These are phyloP conservation scores for Lycaena phlaeas DNA, from an alignment of 2,888 invertebrate genomes.

Conservation along the genomic window DNA sequence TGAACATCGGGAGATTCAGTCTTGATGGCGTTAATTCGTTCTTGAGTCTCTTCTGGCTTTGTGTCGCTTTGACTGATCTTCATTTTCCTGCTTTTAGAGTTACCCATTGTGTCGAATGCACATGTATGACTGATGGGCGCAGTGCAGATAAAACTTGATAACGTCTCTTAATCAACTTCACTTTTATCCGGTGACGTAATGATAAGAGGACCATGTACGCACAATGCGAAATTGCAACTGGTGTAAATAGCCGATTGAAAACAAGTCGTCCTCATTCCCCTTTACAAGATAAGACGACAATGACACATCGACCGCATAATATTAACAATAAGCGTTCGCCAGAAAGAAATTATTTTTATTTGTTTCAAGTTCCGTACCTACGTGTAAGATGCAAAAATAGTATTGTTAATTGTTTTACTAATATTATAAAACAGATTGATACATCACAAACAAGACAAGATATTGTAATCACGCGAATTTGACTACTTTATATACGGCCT, in stretches of 20 bases:
- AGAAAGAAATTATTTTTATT: too few species aligned
- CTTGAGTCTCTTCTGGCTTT: constrained; percentile 30
- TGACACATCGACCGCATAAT: constrained; percentile 49
- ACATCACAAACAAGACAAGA: too few species aligned
- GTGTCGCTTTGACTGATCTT: constrained; percentile 47
- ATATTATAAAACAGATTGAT: too few species aligned
- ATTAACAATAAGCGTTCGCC: constrained; percentile 4
- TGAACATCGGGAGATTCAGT: constrained; percentile 38
- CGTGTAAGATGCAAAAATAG: too few species aligned
- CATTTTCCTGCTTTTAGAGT: constrained; percentile 56
- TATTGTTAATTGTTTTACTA: too few species aligned
- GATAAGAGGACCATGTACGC: constrained; percentile 43
- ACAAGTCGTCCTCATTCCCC: constrained; percentile 33
- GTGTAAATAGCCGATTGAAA: constrained; percentile 42
- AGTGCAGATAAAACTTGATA: not conserved
- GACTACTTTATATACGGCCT: too few species aligned
- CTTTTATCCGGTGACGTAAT: constrained; percentile 24
- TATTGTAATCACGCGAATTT: too few species aligned
- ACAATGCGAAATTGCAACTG: constrained; percentile 52
- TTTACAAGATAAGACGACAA: constrained; percentile 52
- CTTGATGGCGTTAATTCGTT: constrained; percentile 47
- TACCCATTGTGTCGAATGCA: constrained; percentile 45
- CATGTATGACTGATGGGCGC: constrained; percentile 32
- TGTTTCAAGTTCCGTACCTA: too few species aligned
- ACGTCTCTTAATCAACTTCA: not conserved